Conservation (phyloP, 1,140 invertebrate species). For the Eumaeus atala region DNA sequence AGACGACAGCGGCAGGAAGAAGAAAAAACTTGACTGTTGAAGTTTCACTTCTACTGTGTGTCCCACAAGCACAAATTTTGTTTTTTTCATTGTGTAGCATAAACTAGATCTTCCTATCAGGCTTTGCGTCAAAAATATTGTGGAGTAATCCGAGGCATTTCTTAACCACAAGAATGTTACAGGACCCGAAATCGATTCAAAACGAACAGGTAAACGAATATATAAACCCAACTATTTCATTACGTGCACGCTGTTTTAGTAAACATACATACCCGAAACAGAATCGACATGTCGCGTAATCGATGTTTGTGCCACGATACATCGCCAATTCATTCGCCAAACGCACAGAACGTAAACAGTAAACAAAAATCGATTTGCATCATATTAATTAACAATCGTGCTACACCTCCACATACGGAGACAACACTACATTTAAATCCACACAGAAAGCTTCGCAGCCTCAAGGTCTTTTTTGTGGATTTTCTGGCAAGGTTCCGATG, state of each 20-base stretch:
- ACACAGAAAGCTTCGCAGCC: conserved; percentile 43
- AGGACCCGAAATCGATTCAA: too few relatives aligned
- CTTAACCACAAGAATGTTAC: too few relatives aligned
- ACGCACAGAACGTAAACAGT: conserved; percentile 17
- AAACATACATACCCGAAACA: conserved; percentile 52
- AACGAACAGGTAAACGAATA: too few relatives aligned
- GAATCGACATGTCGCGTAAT: conserved; percentile 39
- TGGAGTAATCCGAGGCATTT: too few relatives aligned
- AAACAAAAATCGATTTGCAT: conserved; percentile 26
- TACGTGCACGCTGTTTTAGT: neutral
- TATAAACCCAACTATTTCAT: conserved; percentile 9
- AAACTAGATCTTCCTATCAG: too few relatives aligned
- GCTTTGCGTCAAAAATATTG: too few relatives aligned
- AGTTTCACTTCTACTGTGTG: too few relatives aligned
- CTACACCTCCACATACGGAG: conserved; percentile 37
- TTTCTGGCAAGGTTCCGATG: conserved; percentile 60
- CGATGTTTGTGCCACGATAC: conserved; percentile 27
- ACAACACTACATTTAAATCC: conserved; percentile 45
- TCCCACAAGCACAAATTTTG: too few relatives aligned
- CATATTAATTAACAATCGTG: conserved; percentile 29
- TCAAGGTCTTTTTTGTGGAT: conserved; percentile 53
- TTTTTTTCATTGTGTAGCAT: too few relatives aligned
- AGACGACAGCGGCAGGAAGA: too few relatives aligned
- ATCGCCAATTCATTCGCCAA: conserved; percentile 40
- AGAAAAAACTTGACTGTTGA: too few relatives aligned